These are phyloP conservation scores for Gortyna flavago DNA, from an alignment of 2,888 invertebrate genomes.

Conservation along the genomic window DNA sequence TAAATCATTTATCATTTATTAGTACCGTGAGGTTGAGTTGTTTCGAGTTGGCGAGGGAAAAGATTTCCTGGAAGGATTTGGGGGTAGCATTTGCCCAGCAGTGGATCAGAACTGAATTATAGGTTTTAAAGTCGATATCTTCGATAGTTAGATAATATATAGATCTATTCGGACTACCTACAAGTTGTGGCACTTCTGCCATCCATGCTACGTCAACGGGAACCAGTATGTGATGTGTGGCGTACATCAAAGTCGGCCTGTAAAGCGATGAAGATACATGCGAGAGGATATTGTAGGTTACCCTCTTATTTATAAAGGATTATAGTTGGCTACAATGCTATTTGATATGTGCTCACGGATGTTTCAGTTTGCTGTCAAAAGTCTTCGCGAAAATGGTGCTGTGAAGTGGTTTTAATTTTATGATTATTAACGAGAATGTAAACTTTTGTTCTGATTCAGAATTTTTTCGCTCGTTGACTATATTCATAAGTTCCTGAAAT, in stretches of 20 bases:
- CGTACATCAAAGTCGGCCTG: slow-evolving; percentile 53
- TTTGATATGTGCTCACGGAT: slow-evolving; percentile 25
- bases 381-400: background rate
- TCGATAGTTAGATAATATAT: background rate
- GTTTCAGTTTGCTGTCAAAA: slow-evolving; percentile 1
- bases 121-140: background rate
- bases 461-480: background rate
- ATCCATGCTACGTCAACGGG: background rate
- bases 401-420: no score
- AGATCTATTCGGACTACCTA: background rate
- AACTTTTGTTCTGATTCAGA: background rate
- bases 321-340: slow-evolving; percentile 3
- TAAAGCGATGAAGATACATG: slow-evolving; percentile 43
- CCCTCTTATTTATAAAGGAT: slow-evolving; percentile 24
- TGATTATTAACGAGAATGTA: slow-evolving; percentile 2
- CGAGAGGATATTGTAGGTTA: slow-evolving; percentile 30
- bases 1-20: no score
- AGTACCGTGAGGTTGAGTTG: no score
- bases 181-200: slow-evolving; percentile 23
- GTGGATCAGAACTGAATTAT: background rate
- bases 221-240: slow-evolving; percentile 54
- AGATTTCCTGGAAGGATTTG: no score
- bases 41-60: no score
- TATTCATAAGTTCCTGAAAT: background rate
- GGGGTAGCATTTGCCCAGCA: no score